A percentile compares a stretch with the other conserved stretches of the same genome.
These are phyloP conservation scores for Brachionus calyciflorus DNA, from an alignment of 1,140 invertebrate species.

Conservation along the genomic window DNA sequence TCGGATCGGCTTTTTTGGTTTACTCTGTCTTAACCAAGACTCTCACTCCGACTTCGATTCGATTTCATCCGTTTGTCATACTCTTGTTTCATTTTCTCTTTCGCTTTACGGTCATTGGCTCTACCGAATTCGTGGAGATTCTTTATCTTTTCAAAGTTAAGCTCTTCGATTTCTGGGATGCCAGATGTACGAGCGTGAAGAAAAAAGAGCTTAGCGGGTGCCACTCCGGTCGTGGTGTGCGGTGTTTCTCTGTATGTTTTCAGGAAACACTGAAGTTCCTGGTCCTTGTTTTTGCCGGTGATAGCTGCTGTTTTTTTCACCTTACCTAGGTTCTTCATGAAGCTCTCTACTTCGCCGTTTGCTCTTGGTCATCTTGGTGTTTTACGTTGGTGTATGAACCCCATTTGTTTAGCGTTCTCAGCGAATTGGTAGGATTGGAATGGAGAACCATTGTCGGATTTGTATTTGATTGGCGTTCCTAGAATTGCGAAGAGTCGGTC, in stretches of 20 bases:
- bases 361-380: slow-evolving; percentile 48
- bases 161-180: background rate
- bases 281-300: background rate
- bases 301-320: background rate
- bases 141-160: background rate
- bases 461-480: slow-evolving; percentile 46
- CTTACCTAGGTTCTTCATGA: slow-evolving; percentile 46
- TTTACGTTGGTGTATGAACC: slow-evolving; percentile 48
- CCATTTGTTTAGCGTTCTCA: slow-evolving; percentile 41
- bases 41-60: no score
- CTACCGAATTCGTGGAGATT: background rate
- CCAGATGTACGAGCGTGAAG: background rate
- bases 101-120: background rate
- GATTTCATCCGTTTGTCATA: no score
- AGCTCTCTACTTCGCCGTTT: slow-evolving; percentile 48
- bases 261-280: background rate
- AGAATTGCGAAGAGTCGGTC: slow-evolving; percentile 47
- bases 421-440: slow-evolving; percentile 47
- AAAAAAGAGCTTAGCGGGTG: background rate
- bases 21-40: no score
- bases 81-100: no score
- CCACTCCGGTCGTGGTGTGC: background rate
- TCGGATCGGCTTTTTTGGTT: background rate
- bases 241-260: slow-evolving; percentile 20
- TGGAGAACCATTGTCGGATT: no score